Evolutionary conservation across 2,888 invertebrate genomes (phyloP).

Genomic region (Pseudococcus longispinus): DNA sequence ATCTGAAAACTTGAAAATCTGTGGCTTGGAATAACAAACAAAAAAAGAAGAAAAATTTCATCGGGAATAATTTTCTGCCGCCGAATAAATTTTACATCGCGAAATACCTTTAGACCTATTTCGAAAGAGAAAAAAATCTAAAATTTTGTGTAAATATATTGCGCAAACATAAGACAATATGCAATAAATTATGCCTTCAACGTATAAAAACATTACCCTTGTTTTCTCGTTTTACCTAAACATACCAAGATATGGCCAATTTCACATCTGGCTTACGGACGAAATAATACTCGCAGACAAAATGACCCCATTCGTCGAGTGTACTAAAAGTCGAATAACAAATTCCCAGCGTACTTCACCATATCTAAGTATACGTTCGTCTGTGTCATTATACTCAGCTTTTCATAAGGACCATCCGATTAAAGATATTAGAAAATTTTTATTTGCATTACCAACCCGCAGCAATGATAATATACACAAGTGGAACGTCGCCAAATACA

Average conservation of each 20-base stretch:
- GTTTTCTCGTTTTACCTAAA: neutral
- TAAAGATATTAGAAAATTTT: constrained; percentile 34
- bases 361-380: neutral
- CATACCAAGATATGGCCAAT: neutral
- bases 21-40: too few species aligned
- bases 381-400: constrained; percentile 17
- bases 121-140: too few species aligned
- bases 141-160: too few species aligned
- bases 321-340: neutral
- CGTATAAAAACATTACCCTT: neutral
- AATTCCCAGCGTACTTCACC: neutral
- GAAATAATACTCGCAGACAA: neutral
- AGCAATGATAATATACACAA: constrained; percentile 17
- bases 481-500: constrained; percentile 5
- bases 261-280: neutral
- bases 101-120: too few species aligned
- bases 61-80: too few species aligned
- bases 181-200: too few species aligned
- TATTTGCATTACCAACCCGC: constrained; percentile 27
- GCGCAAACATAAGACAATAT: too few species aligned
- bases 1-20: too few species aligned
- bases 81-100: too few species aligned
- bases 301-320: constrained; percentile 20
- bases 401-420: constrained; percentile 8
- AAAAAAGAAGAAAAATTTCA: too few species aligned